phyloP scores from a whole-genome alignment of 2,888 invertebrate genomes.

The Diploptera punctata region DNA sequence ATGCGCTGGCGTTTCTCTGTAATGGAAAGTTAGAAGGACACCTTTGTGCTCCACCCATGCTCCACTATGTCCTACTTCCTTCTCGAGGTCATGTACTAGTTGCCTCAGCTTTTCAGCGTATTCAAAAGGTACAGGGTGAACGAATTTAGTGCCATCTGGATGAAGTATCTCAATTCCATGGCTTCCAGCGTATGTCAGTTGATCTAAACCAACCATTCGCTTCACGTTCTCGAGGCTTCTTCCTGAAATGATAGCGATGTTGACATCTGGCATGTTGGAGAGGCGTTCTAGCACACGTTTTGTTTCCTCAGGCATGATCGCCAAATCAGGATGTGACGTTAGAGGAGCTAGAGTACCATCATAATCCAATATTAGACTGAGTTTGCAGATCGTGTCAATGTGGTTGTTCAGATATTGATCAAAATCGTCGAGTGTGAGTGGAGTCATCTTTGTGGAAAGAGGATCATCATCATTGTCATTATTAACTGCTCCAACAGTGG shows the following conservation, averaged over 20 bases:
- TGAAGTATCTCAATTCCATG: constrained; percentile 56
- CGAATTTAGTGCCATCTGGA: constrained; percentile 55
- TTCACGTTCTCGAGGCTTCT: constrained; percentile 54
- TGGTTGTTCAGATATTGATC: constrained; percentile 49
- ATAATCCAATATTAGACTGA: constrained; percentile 56
- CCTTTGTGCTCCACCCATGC: constrained; percentile 58
- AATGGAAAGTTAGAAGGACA: constrained; percentile 54
- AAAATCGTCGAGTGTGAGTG: constrained; percentile 53
- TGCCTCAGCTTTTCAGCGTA: constrained; percentile 52
- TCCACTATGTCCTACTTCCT: constrained; percentile 53
- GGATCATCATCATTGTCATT: constrained; percentile 49
- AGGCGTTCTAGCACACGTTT: constrained; percentile 52
- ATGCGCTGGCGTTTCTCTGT: constrained; percentile 51
- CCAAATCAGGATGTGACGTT: constrained; percentile 55
- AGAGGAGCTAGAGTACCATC: constrained; percentile 56
- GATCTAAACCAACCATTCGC: constrained; percentile 54
- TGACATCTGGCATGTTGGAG: constrained; percentile 53
- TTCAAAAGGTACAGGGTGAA: constrained; percentile 55
- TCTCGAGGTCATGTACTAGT: constrained; percentile 51
- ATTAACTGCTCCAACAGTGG: constrained; percentile 51
- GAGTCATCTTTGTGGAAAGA: constrained; percentile 50
- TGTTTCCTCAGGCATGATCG: constrained; percentile 53
- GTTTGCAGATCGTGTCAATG: constrained; percentile 52
- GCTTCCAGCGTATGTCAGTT: constrained; percentile 56
- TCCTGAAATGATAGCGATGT: constrained; percentile 56